Evolutionary conservation across 2,888 invertebrate species (phyloP).

Genomic region (Lasiommata megera): DNA sequence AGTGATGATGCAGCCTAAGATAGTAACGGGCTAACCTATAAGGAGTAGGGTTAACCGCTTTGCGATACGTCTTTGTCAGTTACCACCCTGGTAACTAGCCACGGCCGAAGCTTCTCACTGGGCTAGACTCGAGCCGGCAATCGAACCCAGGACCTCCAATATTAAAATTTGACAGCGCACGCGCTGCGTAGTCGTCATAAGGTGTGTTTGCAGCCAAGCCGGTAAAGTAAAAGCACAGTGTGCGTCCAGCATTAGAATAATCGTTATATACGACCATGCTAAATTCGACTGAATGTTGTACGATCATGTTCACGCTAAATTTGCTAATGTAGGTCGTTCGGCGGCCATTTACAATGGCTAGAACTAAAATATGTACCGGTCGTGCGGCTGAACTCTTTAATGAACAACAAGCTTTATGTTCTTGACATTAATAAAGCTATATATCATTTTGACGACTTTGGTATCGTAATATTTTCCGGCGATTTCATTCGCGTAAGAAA

Average conservation of each 20-base stretch:
- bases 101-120: too few species aligned
- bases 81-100: too few species aligned
- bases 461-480: background rate
- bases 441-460: background rate
- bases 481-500: background rate
- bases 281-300: conserved; percentile 29
- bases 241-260: conserved; percentile 13
- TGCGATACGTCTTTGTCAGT: too few species aligned
- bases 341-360: conserved; percentile 24
- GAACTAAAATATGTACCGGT: conserved; percentile 25
- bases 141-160: too few species aligned
- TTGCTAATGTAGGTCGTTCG: conserved; percentile 28
- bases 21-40: too few species aligned
- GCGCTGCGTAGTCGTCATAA: too few species aligned
- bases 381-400: conserved; percentile 17
- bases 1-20: too few species aligned
- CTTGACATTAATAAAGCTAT: background rate
- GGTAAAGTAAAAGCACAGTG: background rate
- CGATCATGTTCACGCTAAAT: conserved; percentile 27
- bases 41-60: too few species aligned
- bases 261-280: conserved; percentile 28
- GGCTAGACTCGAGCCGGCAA: too few species aligned
- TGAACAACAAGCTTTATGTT: conserved; percentile 1
- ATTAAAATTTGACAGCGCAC: too few species aligned
- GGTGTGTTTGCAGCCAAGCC: too few species aligned